These are phyloP conservation scores for Eurystomus gularis DNA, from an alignment of 2,113 vertebrate genomes.

Conservation along the genomic window DNA sequence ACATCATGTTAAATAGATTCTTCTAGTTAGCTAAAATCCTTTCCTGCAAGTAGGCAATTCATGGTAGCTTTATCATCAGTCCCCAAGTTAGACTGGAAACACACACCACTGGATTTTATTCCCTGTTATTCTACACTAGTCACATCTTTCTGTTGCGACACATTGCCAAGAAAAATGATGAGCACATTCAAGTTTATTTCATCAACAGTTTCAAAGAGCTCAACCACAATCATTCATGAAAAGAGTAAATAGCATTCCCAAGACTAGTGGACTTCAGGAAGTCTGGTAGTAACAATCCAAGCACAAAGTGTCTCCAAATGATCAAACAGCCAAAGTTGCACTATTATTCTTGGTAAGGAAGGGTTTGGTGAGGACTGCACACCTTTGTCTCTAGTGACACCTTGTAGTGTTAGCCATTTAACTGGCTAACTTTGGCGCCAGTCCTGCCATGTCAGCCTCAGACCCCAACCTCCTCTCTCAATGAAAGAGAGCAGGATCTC, in stretches of 20 bases:
- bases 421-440: neutral
- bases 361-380: neutral
- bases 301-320: neutral
- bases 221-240: neutral
- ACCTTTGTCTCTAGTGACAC: rapidly evolving
- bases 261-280: neutral
- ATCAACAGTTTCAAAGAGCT: neutral
- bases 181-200: neutral
- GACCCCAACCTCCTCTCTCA: neutral
- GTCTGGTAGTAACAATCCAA: neutral
- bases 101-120: neutral
- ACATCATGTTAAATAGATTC: neutral
- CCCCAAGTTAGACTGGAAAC: neutral
- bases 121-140: neutral
- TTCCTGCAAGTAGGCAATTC: neutral
- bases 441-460: neutral
- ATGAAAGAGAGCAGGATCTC: neutral
- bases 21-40: neutral
- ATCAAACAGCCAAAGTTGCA: neutral
- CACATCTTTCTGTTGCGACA: neutral
- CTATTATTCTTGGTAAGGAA: neutral
- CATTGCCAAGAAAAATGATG: neutral
- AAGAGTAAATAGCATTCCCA: neutral
- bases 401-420: too few species aligned
- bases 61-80: neutral